Conservation (phyloP, 2,113 vertebrate species). For the Macaca nemestrina region DNA sequence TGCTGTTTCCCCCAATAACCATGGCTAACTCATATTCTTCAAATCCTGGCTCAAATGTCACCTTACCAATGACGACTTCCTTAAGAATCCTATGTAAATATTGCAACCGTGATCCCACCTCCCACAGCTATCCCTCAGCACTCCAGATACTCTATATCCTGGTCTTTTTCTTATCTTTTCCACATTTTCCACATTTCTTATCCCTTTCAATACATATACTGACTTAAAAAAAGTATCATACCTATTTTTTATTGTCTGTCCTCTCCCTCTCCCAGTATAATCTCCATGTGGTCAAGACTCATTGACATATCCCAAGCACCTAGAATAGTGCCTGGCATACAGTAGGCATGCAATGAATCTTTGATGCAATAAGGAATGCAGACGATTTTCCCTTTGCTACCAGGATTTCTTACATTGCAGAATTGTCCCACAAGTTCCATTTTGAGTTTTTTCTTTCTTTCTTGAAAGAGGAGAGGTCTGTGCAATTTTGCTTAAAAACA, state of each 20-base stretch:
- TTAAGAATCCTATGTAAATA: background rate
- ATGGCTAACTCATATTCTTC: background rate
- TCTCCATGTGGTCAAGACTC: background rate
- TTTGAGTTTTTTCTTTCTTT: background rate
- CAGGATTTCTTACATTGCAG: background rate
- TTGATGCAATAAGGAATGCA: background rate
- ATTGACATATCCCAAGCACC: background rate
- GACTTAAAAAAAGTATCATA: background rate
- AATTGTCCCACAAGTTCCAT: background rate
- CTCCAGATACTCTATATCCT: background rate
- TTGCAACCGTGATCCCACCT: background rate
- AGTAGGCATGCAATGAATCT: background rate
- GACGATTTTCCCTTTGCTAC: background rate
- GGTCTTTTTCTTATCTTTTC: background rate
- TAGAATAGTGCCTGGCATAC: background rate
- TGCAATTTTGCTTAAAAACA: background rate
- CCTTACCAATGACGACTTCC: background rate
- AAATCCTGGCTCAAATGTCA: background rate
- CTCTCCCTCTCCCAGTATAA: background rate
- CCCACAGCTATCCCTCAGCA: background rate
- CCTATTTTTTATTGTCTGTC: background rate
- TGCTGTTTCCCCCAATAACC: background rate
- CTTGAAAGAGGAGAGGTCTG: background rate
- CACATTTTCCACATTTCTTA: background rate
- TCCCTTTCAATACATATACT: background rate